A percentile compares a stretch with the other conserved stretches of the same genome.
Evolutionary conservation across 2,888 invertebrate genomes (phyloP).

Genomic region (Orchestes rusci): DNA sequence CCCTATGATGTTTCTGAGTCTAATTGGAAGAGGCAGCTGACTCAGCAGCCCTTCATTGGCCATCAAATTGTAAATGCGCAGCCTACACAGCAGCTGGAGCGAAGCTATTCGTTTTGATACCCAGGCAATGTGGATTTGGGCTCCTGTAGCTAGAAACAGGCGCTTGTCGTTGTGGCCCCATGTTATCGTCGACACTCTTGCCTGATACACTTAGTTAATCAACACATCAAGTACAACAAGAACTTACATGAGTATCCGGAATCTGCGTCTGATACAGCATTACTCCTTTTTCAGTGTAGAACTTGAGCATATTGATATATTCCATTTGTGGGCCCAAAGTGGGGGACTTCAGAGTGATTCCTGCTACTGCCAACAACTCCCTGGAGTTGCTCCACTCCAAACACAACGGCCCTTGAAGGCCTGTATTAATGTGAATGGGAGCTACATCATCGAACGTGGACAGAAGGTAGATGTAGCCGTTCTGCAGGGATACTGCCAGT

Average conservation of each 20-base stretch:
- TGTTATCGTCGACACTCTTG: constrained; percentile 85
- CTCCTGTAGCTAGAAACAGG: constrained; percentile 88
- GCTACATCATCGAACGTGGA: constrained; percentile 91
- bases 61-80: constrained; percentile 70
- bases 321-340: constrained; percentile 43
- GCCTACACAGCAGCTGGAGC: constrained; percentile 80
- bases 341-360: constrained; percentile 50
- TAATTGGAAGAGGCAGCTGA: constrained; percentile 77
- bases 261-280: constrained; percentile 74
- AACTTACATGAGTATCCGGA: constrained; percentile 53
- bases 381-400: constrained; percentile 98
- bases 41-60: constrained; percentile 67
- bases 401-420: constrained; percentile 70
- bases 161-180: constrained; percentile 98
- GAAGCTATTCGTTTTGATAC: constrained; percentile 86
- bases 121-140: constrained; percentile 88
- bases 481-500: constrained; percentile 80
- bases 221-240: neutral
- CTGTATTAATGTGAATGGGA: constrained; percentile 78
- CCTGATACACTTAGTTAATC: constrained; percentile 45
- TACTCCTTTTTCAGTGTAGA: constrained; percentile 80
- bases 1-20: constrained; percentile 76
- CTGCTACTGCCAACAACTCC: constrained; percentile 86
- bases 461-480: constrained; percentile 83
- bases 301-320: constrained; percentile 78